These are phyloP conservation scores for Myotis yumanensis DNA, from an alignment of 2,113 vertebrate species.

Conservation along the genomic window DNA sequence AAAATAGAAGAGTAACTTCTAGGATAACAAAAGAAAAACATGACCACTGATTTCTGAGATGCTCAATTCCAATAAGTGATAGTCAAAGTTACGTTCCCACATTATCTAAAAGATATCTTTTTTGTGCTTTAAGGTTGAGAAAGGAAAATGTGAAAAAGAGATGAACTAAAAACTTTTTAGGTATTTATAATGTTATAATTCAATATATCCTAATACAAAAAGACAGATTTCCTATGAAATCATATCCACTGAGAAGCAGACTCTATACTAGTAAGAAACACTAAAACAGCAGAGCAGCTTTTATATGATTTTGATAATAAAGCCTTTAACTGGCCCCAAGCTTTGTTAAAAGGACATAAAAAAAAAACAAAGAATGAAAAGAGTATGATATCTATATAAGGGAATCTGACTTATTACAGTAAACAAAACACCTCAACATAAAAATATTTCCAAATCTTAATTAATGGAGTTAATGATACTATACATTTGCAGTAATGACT, in stretches of 20 bases:
- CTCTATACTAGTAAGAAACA: not conserved
- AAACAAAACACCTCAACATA: not conserved
- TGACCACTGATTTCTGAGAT: not conserved
- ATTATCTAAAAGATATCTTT: not conserved
- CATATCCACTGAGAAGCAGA: not conserved
- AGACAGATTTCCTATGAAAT: not conserved
- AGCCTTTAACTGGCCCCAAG: not conserved
- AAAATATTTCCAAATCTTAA: constrained; percentile 31
- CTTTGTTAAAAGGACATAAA: not conserved
- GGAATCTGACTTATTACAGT: not conserved
- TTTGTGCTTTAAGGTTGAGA: not conserved
- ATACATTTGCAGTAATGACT: constrained; percentile 15
- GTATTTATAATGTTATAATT: not conserved
- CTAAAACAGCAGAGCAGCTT: not conserved
- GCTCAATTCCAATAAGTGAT: not conserved
- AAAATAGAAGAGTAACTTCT: constrained; percentile 35
- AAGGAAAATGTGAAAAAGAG: not conserved
- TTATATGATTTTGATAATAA: not conserved
- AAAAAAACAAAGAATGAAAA: constrained; percentile 32
- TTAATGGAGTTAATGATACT: not conserved
- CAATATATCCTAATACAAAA: not conserved
- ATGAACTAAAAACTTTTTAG: not conserved
- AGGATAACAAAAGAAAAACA: constrained; percentile 21
- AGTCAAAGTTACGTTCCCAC: not conserved
- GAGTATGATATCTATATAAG: not conserved